Evolutionary conservation across 1,140 invertebrate genomes (phyloP).

Genomic region (Trypoxylus dichotomus): DNA sequence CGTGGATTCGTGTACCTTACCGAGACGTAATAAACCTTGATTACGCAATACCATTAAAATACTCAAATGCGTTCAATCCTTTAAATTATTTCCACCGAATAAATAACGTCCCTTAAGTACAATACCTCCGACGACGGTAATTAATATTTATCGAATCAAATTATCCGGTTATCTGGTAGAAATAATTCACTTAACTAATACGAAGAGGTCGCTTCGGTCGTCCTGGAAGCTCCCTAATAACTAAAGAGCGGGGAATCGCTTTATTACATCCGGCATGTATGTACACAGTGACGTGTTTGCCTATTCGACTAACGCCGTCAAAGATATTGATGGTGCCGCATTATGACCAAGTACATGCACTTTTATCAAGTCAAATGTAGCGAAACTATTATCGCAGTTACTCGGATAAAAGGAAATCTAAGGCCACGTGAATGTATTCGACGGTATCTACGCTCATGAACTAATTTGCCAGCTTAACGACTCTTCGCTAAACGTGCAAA

Average conservation of each 20-base stretch:
- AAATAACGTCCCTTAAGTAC: neutral
- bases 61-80: neutral
- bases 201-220: neutral
- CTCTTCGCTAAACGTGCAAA: neutral
- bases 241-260: neutral
- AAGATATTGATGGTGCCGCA: no score
- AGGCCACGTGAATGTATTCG: no score
- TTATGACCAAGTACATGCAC: no score
- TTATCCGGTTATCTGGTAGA: slow-evolving; percentile 17
- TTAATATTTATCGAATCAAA: slow-evolving; percentile 21
- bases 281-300: no score
- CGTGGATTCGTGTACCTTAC: neutral
- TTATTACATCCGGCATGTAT: no score
- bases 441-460: no score
- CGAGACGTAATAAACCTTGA: neutral
- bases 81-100: neutral
- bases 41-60: neutral
- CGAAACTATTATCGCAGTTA: no score
- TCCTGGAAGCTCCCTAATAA: neutral
- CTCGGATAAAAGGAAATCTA: no score
- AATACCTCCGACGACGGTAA: neutral
- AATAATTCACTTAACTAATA: slow-evolving; percentile 21
- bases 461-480: no score
- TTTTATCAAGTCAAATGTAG: no score
- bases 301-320: no score